Evolutionary conservation across 2,113 vertebrate species (phyloP), one percentile per base, ranked within the genome.

Genomic region (Jacana jacana): DNA sequence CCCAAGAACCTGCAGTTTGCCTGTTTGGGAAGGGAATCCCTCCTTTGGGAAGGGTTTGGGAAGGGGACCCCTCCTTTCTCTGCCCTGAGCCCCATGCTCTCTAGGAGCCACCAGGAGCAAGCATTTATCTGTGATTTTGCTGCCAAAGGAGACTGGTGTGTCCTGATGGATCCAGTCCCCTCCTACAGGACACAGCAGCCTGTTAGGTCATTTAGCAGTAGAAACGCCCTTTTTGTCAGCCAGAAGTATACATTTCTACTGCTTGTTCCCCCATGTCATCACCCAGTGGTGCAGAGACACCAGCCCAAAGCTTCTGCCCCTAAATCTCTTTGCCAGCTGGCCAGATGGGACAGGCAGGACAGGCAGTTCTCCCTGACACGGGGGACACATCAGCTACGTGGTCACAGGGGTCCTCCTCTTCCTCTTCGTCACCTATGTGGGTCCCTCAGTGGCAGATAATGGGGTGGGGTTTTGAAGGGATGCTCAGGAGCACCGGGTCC

Each of bases 381-480:
- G 31, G 51, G 79, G 10, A 14, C 49, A 54, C 49, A 2, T 3
- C 51, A 46, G n/a, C 40, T 44, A 9, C 4, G 2, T 20, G 2
- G 2, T 11, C 5, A 2, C 33, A 40, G 40, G 10, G 16, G 4
- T 42, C 27, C 10, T 55, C 12, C 42, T 72, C 12, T 39, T 72
- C 35, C 48, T 58, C 72, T 0, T 0, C 3, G 12, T 24, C 35
- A 8, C 58, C n/a, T 10, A 37, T 9, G 4, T 1, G 8, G 11
- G 48, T 48, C 30, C 13, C 48, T 52, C 63, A 0, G 63, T 0
- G 1, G 8, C 40, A 10, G 17, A 0, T 5, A 8, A 8, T 1
- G 2, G 31, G 12, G 8, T 3, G 27, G 24, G 7, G n/a, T 54
- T 51, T 31, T 22, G 63, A 42, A 22, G 27, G 39, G 63, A 42